Conservation (phyloP, 1,140 invertebrate species). For the Luehdorfia chinensis region DNA sequence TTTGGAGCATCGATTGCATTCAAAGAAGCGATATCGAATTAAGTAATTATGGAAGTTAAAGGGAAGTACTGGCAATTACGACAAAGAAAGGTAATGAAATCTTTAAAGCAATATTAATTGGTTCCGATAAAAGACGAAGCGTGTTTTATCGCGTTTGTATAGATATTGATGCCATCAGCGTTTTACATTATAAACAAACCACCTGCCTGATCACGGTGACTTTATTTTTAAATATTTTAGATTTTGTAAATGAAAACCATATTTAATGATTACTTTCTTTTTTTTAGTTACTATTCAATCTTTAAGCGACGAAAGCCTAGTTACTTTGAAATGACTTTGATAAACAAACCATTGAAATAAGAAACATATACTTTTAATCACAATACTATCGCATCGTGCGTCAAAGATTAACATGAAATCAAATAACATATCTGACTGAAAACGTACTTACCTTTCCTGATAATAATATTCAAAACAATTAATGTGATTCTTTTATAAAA, state of each 20-base stretch:
- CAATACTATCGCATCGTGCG: too few relatives aligned
- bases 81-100: slow-evolving; percentile 2
- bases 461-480: too few relatives aligned
- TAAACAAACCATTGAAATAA: too few relatives aligned
- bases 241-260: not conserved
- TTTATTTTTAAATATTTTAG: not conserved
- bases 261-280: too few relatives aligned
- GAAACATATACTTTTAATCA: too few relatives aligned
- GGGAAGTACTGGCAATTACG: slow-evolving; percentile 13
- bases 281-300: too few relatives aligned
- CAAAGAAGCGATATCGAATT: slow-evolving; percentile 1
- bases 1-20: slow-evolving; percentile 11
- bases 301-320: too few relatives aligned
- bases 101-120: slow-evolving; percentile 6
- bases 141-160: slow-evolving; percentile 15
- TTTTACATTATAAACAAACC: slow-evolving; percentile 27
- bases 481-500: too few relatives aligned
- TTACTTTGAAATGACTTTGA: too few relatives aligned
- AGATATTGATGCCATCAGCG: slow-evolving; percentile 2
- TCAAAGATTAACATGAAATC: too few relatives aligned
- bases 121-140: slow-evolving; percentile 19
- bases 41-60: not conserved
- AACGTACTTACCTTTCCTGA: too few relatives aligned
- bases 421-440: too few relatives aligned
- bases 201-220: slow-evolving; percentile 18